Conservation (phyloP, 1,140 invertebrate genomes). For the Aphidius gifuensis region DNA sequence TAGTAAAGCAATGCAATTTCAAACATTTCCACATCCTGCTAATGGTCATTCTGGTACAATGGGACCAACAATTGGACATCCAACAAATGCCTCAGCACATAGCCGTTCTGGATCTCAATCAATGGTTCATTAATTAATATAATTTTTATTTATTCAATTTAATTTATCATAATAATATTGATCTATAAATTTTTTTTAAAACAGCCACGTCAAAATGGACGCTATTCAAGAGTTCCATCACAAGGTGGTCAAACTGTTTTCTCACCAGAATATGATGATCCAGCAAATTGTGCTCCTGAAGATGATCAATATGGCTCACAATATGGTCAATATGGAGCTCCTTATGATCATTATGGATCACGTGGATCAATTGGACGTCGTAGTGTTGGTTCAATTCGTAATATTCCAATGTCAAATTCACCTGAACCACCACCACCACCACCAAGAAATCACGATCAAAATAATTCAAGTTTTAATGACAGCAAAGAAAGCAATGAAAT, state of each 20-base stretch:
- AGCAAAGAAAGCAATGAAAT: slow-evolving; percentile 91
- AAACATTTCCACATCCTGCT: slow-evolving; percentile 82
- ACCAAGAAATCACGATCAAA: slow-evolving; percentile 70
- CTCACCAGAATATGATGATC: slow-evolving; percentile 82
- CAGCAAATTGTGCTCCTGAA: slow-evolving; percentile 85
- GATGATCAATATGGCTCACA: slow-evolving; percentile 85
- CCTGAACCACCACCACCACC: slow-evolving; percentile 82
- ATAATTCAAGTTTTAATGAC: slow-evolving; percentile 78
- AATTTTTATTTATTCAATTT: slow-evolving; percentile 7
- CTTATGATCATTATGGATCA: slow-evolving; percentile 83
- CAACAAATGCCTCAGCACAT: slow-evolving; percentile 65
- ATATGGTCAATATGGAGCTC: slow-evolving; percentile 75
- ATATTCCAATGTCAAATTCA: slow-evolving; percentile 65
- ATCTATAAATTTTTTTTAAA: background rate
- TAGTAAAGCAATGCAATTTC: slow-evolving; percentile 80
- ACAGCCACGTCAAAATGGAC: slow-evolving; percentile 72
- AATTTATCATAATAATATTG: slow-evolving; percentile 6
- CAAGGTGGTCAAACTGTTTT: slow-evolving; percentile 55
- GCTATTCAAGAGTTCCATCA: slow-evolving; percentile 63
- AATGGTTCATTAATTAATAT: slow-evolving; percentile 60
- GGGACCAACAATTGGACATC: slow-evolving; percentile 65
- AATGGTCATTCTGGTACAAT: slow-evolving; percentile 73
- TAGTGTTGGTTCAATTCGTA: slow-evolving; percentile 68
- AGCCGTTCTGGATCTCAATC: slow-evolving; percentile 82
- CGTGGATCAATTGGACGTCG: slow-evolving; percentile 72